Conservation (phyloP, 37 sponge, comb jelly and placozoan species). For the Spongilla lacustris region DNA sequence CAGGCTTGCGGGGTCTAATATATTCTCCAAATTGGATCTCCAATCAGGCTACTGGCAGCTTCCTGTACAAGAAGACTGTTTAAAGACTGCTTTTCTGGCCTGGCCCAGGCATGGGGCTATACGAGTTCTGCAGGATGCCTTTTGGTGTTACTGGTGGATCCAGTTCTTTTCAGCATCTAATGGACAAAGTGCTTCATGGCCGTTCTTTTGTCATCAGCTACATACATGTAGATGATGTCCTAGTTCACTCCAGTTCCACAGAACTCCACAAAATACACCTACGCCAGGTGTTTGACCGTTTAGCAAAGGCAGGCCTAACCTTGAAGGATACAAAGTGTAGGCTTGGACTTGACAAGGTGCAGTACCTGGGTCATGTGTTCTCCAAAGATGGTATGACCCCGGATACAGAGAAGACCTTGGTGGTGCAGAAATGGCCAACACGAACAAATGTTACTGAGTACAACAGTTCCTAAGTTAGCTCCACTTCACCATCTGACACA, state of each 20-base stretch:
- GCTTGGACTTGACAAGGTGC: slow-evolving; percentile 21
- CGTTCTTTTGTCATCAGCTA: slow-evolving; percentile 18
- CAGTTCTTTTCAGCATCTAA: slow-evolving; percentile 31
- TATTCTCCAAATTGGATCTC: slow-evolving; percentile 42
- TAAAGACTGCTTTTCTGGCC: slow-evolving; percentile 29
- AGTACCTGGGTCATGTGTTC: slow-evolving; percentile 37
- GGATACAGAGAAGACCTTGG: slow-evolving; percentile 25
- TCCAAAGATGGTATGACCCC: slow-evolving; percentile 34
- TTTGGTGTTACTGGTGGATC: slow-evolving; percentile 41
- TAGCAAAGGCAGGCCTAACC: slow-evolving; percentile 13
- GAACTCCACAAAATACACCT: slow-evolving; percentile 10
- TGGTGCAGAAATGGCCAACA: slow-evolving; percentile 12
- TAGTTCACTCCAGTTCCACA: slow-evolving; percentile 11
- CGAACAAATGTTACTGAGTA: slow-evolving; percentile 23
- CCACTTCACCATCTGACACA: slow-evolving; percentile 24
- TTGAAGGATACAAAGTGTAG: slow-evolving; percentile 16
- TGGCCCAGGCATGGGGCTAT: slow-evolving; percentile 50
- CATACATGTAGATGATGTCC: slow-evolving; percentile 32
- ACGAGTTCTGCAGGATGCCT: slow-evolving; percentile 26
- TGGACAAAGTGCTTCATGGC: slow-evolving; percentile 24
- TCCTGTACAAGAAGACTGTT: slow-evolving; percentile 14
- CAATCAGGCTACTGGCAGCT: slow-evolving; percentile 43
- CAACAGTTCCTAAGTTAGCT: slow-evolving; percentile 12
- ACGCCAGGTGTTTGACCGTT: slow-evolving; percentile 4
- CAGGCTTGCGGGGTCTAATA: neutral